These are phyloP conservation scores for Orchesella flavescens DNA, from an alignment of 2,888 invertebrate genomes.

Conservation along the genomic window DNA sequence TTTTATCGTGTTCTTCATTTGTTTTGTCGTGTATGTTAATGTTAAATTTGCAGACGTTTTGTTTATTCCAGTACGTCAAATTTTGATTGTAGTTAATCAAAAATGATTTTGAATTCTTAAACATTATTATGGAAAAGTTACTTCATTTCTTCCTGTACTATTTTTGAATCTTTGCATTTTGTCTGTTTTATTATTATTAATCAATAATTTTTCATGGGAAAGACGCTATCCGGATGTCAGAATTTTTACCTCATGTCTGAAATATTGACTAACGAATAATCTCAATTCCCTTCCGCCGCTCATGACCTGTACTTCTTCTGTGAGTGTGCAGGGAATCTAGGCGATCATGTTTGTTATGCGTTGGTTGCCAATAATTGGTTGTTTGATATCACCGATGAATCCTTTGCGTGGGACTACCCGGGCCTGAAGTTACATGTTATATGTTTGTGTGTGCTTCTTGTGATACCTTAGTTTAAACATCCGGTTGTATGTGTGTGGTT, in stretches of 20 bases:
- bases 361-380: too few species aligned
- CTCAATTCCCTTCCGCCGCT: not conserved
- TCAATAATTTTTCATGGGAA: too few species aligned
- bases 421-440: not conserved
- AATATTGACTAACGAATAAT: not conserved
- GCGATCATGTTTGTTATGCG: too few species aligned
- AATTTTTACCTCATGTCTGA: too few species aligned
- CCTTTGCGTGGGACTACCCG: too few species aligned
- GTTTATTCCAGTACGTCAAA: not conserved
- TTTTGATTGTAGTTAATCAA: not conserved
- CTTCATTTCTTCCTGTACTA: constrained; percentile 13
- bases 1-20: not conserved
- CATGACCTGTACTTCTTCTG: constrained; percentile 1
- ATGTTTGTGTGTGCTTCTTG: not conserved
- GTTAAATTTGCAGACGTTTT: not conserved
- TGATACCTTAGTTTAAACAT: too few species aligned
- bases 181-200: not conserved
- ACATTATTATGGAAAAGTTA: not conserved
- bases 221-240: too few species aligned
- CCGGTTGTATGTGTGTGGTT: too few species aligned
- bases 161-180: not conserved
- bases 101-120: not conserved
- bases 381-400: too few species aligned
- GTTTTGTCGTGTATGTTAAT: not conserved
- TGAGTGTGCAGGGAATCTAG: not conserved